phyloP scores from a whole-genome alignment of 2,113 vertebrate species.

The Delphinapterus leucas region DNA sequence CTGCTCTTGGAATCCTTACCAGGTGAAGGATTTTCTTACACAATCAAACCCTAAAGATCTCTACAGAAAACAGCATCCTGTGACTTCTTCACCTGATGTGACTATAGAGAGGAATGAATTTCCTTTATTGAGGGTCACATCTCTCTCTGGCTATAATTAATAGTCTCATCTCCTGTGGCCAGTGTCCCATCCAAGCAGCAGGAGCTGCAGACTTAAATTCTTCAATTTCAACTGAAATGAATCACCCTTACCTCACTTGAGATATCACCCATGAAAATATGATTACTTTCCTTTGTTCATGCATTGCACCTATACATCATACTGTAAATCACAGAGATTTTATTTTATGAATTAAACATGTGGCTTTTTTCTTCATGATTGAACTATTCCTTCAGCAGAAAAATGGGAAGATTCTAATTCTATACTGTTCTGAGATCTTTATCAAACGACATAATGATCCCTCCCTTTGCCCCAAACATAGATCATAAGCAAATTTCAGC shows the following conservation, averaged over 20 bases:
- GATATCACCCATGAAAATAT: conserved; percentile 29
- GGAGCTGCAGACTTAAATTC: background rate
- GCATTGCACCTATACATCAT: background rate
- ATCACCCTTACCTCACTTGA: background rate
- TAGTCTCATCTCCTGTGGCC: background rate
- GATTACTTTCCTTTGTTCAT: background rate
- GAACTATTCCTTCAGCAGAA: background rate
- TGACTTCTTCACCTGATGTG: background rate
- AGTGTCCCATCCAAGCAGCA: background rate
- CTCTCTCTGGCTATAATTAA: background rate
- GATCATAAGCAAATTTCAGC: background rate
- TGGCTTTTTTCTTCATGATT: conserved; percentile 26
- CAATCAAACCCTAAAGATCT: background rate
- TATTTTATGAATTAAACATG: conserved; percentile 49
- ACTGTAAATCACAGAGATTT: conserved; percentile 30
- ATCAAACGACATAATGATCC: background rate
- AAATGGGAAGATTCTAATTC: background rate
- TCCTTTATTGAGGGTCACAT: background rate
- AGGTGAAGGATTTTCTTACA: background rate
- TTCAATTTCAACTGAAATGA: conserved; percentile 57
- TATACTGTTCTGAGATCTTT: background rate
- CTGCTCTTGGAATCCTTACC: background rate
- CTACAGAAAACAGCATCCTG: background rate
- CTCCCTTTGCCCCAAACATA: background rate
- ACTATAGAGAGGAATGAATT: background rate